Conservation (phyloP, 2,797 vertebrate species). For the Delichon dasypus region DNA sequence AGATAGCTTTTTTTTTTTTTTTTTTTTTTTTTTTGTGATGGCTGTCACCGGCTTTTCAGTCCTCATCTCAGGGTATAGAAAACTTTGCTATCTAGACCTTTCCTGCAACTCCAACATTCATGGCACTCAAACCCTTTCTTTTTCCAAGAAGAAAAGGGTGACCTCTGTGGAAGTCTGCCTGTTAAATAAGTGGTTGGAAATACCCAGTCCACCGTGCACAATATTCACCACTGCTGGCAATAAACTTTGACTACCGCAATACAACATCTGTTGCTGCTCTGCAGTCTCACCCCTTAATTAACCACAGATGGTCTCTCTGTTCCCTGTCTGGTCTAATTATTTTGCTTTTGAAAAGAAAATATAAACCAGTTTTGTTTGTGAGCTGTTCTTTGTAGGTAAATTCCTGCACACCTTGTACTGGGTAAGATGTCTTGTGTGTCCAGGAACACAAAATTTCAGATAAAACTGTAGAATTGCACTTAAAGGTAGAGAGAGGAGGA, state of each 20-base stretch:
- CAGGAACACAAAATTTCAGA: background rate
- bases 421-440: background rate
- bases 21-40: background rate
- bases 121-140: background rate
- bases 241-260: slow-evolving; percentile 34
- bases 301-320: slow-evolving; percentile 35
- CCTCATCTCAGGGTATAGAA: background rate
- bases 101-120: background rate
- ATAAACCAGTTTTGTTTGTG: background rate
- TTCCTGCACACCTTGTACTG: background rate
- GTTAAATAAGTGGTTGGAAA: slow-evolving; percentile 28
- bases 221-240: slow-evolving; percentile 35
- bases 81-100: background rate
- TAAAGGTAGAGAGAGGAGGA: background rate
- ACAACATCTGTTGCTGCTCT: slow-evolving; percentile 50
- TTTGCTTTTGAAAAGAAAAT: slow-evolving; percentile 26
- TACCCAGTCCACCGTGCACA: background rate
- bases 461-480: background rate
- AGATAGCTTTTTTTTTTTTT: background rate
- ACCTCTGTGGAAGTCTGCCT: background rate
- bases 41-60: background rate
- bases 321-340: background rate
- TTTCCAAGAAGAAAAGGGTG: background rate
- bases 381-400: background rate
- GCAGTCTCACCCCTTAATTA: slow-evolving; percentile 42